Base-by-base conservation (phyloP, 2,888 invertebrate species). In the Eutolmus rufibarbis region DNA sequence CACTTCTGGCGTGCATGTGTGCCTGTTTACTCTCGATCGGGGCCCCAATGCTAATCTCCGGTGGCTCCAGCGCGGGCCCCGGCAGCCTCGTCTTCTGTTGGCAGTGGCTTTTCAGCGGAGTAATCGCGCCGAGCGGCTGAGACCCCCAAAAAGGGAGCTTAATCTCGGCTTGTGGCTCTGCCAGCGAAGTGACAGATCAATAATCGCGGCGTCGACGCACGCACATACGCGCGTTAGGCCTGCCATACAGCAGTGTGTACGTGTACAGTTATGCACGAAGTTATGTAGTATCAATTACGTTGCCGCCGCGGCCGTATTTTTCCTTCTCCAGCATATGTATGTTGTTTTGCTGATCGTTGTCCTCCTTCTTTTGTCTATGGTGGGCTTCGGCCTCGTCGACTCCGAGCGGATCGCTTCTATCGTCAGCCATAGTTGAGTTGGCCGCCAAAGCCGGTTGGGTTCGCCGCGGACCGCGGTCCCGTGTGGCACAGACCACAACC, bases 211-310 rank as follows among this genome's bases (percentile, higher is more conserved):
- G 19, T 9, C 66, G 79, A 79, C 79, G 28, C 31, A 79, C 28
- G 19, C 31, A 79, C 28, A 34, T 46, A 79, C 23, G 31, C 31
- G 16, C 23, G 16, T 31, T 23, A 14, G 28, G 31, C 28, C 9
- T 8, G 28, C 23, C 56, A 51, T 14, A 40, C 56, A 40, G 5
- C 14, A 34, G 34, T 81, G 82, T 84, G 19, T 66, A 19, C 14
- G 40, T 84, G 82, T 84, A 81, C 56, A 51, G 81, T 51, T 81
- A 51, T 31, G n/a, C 43, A 43, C 78, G n/a, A 43, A 43, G 37
- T 43, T 79, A 79, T 84, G 40, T 84, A 34, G 23, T 66, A 84
- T 66, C 66, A 46, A 40, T 84, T 84, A 84, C 82, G 51, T 66
- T 34, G 57, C 57, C 37, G 82, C 37, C 19, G 66, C 66, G 37